These are phyloP conservation scores for Neomorphus geoffroyi DNA, from an alignment of 2,797 vertebrate species.

Conservation along the genomic window DNA sequence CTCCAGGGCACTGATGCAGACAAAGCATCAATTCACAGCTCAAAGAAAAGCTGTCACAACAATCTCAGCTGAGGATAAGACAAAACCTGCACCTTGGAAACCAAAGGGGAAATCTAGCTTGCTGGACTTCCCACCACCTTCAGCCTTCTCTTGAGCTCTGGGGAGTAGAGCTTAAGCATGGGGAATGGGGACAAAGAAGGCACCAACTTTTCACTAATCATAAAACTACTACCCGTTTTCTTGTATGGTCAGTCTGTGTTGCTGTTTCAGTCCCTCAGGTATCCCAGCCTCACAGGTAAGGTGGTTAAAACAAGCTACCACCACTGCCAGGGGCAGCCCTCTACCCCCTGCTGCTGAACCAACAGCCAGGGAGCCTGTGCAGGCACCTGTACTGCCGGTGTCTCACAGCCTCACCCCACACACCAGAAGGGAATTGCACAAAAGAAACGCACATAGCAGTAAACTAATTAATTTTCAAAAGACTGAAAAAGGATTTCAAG, in stretches of 20 bases:
- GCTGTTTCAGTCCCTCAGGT: background rate
- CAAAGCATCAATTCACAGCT: background rate
- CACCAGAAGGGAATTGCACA: background rate
- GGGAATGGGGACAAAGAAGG: background rate
- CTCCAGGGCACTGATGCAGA: background rate
- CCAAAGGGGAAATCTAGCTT: background rate
- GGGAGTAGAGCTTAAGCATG: fast-evolving
- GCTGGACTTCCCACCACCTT: background rate
- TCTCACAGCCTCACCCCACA: background rate
- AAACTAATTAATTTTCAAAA: background rate
- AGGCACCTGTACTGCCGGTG: background rate
- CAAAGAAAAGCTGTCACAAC: background rate
- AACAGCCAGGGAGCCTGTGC: background rate
- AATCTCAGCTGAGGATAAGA: background rate
- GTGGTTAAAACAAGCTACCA: background rate
- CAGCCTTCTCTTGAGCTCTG: background rate
- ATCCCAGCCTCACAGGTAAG: background rate
- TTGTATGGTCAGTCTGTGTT: background rate
- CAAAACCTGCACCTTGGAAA: background rate
- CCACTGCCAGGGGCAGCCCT: fast-evolving
- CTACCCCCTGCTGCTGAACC: fast-evolving
- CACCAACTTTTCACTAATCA: background rate
- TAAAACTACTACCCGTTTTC: background rate
- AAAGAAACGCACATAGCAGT: fast-evolving
- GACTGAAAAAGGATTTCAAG: background rate